A percentile compares a stretch with the other conserved stretches of the same genome.
phyloP scores from a whole-genome alignment of 2,888 invertebrate genomes.

The Masnerella sp. region DNA sequence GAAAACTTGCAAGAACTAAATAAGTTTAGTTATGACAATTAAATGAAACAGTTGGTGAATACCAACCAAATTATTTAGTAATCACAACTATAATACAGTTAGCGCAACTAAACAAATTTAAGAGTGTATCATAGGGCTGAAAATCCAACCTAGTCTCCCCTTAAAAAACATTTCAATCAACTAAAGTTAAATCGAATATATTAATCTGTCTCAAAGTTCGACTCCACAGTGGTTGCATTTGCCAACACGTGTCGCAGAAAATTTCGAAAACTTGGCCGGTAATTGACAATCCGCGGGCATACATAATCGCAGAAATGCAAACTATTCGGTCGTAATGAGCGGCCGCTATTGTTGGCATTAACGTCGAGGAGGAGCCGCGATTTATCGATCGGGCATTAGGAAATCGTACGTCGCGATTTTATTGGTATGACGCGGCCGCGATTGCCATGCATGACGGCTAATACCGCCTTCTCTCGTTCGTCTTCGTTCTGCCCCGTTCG shows the following conservation, averaged over 20 bases:
- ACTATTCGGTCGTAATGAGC: constrained; percentile 16
- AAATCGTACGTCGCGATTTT: constrained; percentile 70
- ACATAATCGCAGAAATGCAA: constrained; percentile 35
- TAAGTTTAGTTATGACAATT: too few species aligned
- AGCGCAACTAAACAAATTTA: too few species aligned
- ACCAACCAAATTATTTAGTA: too few species aligned
- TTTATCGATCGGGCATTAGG: constrained; percentile 71
- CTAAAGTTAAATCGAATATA: too few species aligned
- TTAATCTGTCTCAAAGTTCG: constrained; percentile 8
- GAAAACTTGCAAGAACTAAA: too few species aligned
- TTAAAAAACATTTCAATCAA: too few species aligned
- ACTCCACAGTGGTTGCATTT: not conserved
- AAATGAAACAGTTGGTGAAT: too few species aligned
- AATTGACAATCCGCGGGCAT: constrained; percentile 15
- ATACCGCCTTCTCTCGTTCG: constrained; percentile 58
- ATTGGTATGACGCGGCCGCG: constrained; percentile 73
- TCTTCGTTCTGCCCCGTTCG: too few species aligned
- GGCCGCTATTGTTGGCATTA: constrained; percentile 27
- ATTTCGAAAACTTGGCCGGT: constrained; percentile 11
- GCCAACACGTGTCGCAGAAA: constrained; percentile 11
- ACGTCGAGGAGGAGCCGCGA: constrained; percentile 61
- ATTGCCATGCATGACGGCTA: constrained; percentile 72
- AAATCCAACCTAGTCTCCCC: too few species aligned
- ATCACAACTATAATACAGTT: too few species aligned
- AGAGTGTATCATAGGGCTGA: too few species aligned